phyloP scores from a whole-genome alignment of 2,888 invertebrate species.

The Stramonita haemastoma region DNA sequence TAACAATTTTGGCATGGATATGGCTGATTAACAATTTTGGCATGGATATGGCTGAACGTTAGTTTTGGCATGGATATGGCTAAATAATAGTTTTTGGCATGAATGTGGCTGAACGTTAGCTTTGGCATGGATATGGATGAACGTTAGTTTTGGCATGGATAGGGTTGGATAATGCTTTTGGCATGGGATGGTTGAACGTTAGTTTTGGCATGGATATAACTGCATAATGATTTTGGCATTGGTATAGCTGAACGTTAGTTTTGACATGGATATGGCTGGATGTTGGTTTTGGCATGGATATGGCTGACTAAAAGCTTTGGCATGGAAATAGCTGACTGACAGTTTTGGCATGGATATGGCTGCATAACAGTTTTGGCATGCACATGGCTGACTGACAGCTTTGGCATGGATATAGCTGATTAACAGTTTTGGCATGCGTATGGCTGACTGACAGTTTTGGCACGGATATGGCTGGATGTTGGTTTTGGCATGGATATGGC shows the following conservation, averaged over 20 bases:
- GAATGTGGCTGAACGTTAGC: no score
- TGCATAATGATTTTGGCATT: no score
- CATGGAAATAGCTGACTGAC: background rate
- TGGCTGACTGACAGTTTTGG: background rate
- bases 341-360: background rate
- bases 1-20: slow-evolving; percentile 2
- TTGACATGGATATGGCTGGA: background rate
- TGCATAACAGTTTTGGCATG: background rate
- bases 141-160: no score
- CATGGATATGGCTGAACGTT: background rate
- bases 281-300: background rate
- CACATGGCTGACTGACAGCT: no score
- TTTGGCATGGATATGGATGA: no score
- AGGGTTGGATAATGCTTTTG: no score
- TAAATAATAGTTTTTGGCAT: background rate
- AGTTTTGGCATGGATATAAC: no score
- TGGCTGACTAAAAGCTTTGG: background rate
- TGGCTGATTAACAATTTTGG: background rate
- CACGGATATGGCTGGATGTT: background rate
- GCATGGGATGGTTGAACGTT: no score
- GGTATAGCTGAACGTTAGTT: no score
- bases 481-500: background rate
- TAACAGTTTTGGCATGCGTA: background rate
- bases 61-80: background rate
- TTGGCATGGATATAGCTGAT: background rate